Percentiles rank a stretch among this genome's conserved stretches.
Evolutionary conservation across 2,888 invertebrate genomes (phyloP).

Genomic region (Muschampia plurimacula): DNA sequence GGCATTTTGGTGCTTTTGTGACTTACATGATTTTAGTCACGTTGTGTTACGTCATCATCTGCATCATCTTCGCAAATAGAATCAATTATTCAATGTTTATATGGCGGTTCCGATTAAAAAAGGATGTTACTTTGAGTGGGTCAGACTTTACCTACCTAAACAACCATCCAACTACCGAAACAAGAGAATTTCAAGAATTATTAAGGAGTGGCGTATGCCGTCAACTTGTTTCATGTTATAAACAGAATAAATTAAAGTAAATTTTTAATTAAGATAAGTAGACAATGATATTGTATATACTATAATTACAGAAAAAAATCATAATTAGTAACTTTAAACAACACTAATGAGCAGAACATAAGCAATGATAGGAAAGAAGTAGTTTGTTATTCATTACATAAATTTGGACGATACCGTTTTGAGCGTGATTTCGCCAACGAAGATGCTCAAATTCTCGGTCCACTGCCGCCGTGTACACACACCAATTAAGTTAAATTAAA

Average conservation of each 20-base stretch:
- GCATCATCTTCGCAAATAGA: conserved; percentile 32
- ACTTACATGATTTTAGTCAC: conserved; percentile 40
- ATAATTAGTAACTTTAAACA: neutral
- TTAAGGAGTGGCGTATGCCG: neutral
- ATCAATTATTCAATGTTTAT: conserved; percentile 19
- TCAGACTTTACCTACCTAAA: neutral
- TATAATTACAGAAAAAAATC: conserved; percentile 3
- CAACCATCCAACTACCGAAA: too few species aligned
- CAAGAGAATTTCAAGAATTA: conserved; percentile 17
- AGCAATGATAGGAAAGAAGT: conserved; percentile 15
- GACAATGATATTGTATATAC: neutral
- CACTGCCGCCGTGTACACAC: conserved; percentile 78
- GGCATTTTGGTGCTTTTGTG: conserved; percentile 8
- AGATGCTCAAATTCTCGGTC: conserved; percentile 80
- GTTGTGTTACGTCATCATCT: conserved; percentile 55
- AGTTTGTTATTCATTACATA: conserved; percentile 25
- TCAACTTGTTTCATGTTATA: neutral
- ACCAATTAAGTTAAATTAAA: conserved; percentile 84
- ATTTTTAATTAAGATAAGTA: neutral
- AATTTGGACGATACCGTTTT: conserved; percentile 66
- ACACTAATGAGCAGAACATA: conserved; percentile 24
- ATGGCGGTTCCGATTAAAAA: conserved; percentile 22
- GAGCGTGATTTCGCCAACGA: conserved; percentile 76
- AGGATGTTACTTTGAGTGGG: conserved; percentile 3
- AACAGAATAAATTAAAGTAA: neutral